Conservation (phyloP, 2,113 vertebrate species). For the Siniperca knerii region DNA sequence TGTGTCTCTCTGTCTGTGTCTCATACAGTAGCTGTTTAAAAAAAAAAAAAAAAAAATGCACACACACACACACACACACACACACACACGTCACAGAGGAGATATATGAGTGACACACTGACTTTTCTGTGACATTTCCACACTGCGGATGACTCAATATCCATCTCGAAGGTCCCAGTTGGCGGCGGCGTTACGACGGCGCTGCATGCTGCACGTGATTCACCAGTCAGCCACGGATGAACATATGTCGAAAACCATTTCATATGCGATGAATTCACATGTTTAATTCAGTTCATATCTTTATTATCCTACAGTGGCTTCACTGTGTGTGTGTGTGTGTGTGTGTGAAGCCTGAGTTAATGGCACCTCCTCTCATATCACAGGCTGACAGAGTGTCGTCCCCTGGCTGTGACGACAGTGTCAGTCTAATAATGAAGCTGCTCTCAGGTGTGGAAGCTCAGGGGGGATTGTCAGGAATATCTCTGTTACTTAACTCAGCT, state of each 20-base stretch:
- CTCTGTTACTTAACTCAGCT: background rate
- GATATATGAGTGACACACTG: accelerated
- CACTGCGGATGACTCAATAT: background rate
- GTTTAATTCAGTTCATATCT: too few relatives aligned
- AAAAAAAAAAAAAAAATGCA: background rate
- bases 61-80: background rate
- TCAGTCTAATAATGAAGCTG: too few relatives aligned
- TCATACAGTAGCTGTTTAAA: too few relatives aligned
- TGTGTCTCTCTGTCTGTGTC: too few relatives aligned
- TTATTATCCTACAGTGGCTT: too few relatives aligned
- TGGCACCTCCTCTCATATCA: background rate
- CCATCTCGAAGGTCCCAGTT: background rate
- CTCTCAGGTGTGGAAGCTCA: background rate
- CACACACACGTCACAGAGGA: background rate
- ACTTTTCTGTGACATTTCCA: constrained; percentile 17
- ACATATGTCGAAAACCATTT: too few relatives aligned
- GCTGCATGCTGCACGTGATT: background rate
- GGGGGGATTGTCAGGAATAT: background rate
- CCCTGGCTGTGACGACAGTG: background rate
- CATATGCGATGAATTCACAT: too few relatives aligned
- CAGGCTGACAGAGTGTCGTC: background rate
- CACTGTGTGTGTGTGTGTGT: background rate
- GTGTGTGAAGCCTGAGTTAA: background rate
- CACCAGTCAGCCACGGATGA: background rate
- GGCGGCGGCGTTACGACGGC: too few relatives aligned